Evolutionary conservation across 2,888 invertebrate genomes (phyloP).

Genomic region (Ichneumoninae sp.): DNA sequence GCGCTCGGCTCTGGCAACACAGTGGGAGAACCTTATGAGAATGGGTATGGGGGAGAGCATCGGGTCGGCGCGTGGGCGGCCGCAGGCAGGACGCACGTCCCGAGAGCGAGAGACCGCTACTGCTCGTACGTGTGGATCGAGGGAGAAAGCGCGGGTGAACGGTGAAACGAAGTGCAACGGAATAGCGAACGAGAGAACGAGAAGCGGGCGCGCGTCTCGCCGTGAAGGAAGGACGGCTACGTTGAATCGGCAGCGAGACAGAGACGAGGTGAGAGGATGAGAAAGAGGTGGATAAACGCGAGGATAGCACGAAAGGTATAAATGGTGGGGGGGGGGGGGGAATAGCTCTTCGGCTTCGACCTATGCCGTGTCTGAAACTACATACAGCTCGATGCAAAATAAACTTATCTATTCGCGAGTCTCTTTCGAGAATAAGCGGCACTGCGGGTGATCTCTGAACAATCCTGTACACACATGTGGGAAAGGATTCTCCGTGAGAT

Average conservation of each 20-base stretch:
- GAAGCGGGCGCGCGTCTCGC: constrained; percentile 32
- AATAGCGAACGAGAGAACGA: constrained; percentile 59
- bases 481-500: constrained; percentile 70
- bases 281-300: constrained; percentile 46
- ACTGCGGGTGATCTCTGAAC: constrained; percentile 7
- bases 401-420: not conserved
- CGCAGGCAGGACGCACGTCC: constrained; percentile 84
- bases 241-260: constrained; percentile 43
- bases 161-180: constrained; percentile 56
- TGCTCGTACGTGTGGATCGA: constrained; percentile 58
- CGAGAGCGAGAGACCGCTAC: constrained; percentile 73
- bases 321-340: constrained; percentile 19
- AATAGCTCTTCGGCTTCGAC: constrained; percentile 38
- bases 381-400: constrained; percentile 57
- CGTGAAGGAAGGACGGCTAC: not conserved
- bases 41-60: constrained; percentile 79
- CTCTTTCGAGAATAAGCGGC: not conserved
- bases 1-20: constrained; percentile 69
- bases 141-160: constrained; percentile 71
- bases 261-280: constrained; percentile 54
- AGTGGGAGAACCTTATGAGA: constrained; percentile 73
- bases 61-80: constrained; percentile 84
- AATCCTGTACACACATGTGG: constrained; percentile 72
- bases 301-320: constrained; percentile 48
- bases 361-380: constrained; percentile 21